phyloP scores from a whole-genome alignment of 2,113 vertebrate species.

The Montifringilla adamsi region DNA sequence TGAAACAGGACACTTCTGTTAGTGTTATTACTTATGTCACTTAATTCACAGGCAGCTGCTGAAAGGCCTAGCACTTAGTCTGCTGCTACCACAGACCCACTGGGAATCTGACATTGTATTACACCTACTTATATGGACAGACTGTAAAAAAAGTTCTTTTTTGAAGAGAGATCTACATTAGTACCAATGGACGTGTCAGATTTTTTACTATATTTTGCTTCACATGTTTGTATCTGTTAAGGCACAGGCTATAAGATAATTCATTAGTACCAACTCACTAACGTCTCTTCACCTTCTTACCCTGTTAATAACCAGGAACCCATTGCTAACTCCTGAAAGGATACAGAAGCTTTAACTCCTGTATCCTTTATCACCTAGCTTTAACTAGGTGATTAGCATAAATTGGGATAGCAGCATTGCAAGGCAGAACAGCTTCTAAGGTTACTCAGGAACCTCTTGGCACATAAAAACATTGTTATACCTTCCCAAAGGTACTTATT shows the following conservation, averaged over 20 bases:
- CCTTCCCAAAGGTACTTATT: background rate
- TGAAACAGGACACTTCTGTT: background rate
- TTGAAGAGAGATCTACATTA: background rate
- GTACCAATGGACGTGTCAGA: background rate
- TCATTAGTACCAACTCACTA: background rate
- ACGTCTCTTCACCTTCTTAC: background rate
- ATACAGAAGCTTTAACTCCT: background rate
- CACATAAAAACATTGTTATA: fast-evolving
- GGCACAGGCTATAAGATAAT: background rate
- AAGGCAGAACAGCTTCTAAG: background rate
- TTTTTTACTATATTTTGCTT: background rate
- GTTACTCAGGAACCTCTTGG: background rate
- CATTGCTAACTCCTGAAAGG: background rate
- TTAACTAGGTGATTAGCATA: background rate
- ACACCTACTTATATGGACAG: background rate
- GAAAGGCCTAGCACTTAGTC: background rate
- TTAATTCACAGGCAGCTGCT: background rate
- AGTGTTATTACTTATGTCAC: background rate
- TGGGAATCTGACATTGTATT: background rate
- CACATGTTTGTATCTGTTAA: background rate
- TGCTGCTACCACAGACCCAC: background rate
- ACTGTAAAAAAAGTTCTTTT: background rate
- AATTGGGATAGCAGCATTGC: background rate
- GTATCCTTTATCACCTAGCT: too few species aligned
- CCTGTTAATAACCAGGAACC: background rate